phyloP scores from a whole-genome alignment of 2,113 vertebrate genomes.

The Zosterops borbonicus region DNA sequence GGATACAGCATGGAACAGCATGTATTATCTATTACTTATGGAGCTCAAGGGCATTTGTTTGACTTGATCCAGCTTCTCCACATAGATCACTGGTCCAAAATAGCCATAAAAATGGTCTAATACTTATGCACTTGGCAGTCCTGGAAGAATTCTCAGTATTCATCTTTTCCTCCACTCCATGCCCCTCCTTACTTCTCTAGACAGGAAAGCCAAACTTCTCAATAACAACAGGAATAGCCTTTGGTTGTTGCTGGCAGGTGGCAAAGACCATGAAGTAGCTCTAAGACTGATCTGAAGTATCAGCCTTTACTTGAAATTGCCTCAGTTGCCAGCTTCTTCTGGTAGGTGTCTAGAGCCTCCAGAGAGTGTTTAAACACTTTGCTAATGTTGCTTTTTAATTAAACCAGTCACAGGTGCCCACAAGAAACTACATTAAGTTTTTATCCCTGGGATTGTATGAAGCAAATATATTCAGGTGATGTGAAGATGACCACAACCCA shows the following conservation, averaged over 20 bases:
- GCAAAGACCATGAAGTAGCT: neutral
- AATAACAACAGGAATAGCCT: neutral
- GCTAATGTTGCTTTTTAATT: neutral
- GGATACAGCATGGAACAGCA: neutral
- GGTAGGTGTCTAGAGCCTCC: neutral
- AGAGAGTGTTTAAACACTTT: neutral
- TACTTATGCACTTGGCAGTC: neutral
- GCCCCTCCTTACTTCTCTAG: neutral
- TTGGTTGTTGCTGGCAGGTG: neutral
- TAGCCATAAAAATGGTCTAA: neutral
- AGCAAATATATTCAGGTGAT: fast-evolving
- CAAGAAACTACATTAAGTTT: neutral
- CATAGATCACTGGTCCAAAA: neutral
- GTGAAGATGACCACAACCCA: fast-evolving
- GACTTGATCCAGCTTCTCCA: neutral
- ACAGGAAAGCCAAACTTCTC: neutral
- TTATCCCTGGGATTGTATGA: fast-evolving
- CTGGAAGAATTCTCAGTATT: neutral
- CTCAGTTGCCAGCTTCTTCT: neutral
- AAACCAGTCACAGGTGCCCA: neutral
- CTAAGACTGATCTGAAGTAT: neutral
- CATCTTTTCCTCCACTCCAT: neutral
- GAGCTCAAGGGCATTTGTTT: neutral
- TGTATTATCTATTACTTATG: neutral
- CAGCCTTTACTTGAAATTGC: neutral